Evolutionary conservation across 2,888 invertebrate species (phyloP).

Genomic region (Epirrhoe alternata): DNA sequence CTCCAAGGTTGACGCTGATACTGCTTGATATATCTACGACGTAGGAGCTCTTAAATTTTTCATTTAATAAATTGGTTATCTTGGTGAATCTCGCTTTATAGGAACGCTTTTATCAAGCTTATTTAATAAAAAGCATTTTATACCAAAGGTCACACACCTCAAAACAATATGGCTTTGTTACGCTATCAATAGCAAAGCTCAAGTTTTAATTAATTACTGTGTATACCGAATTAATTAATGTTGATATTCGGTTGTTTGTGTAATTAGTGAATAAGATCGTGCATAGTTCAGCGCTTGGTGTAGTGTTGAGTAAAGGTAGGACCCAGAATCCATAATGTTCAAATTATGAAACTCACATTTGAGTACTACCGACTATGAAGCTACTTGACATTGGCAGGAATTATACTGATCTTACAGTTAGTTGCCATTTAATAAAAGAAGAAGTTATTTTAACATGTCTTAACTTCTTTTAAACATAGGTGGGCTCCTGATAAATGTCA

Average conservation of each 20-base stretch:
- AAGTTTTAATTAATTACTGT: conserved; percentile 38
- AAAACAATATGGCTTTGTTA: conserved; percentile 5
- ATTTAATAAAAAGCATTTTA: conserved; percentile 4
- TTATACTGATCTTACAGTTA: too few species aligned
- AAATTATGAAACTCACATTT: neutral
- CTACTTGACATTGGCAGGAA: too few species aligned
- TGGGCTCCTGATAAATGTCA: too few species aligned
- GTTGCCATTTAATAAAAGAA: too few species aligned
- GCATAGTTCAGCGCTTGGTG: conserved; percentile 31
- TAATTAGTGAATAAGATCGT: conserved; percentile 42
- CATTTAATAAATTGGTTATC: conserved; percentile 5
- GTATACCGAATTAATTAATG: conserved; percentile 41
- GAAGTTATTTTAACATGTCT: too few species aligned
- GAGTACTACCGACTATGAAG: neutral
- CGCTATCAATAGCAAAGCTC: conserved; percentile 19
- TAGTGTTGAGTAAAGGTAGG: conserved; percentile 2
- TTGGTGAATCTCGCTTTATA: neutral
- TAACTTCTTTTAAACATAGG: too few species aligned
- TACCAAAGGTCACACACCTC: conserved; percentile 10
- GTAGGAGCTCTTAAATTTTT: conserved; percentile 3
- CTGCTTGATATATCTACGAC: neutral
- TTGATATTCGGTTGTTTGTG: conserved; percentile 43
- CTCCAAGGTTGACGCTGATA: neutral
- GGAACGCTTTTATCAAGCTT: conserved; percentile 1
- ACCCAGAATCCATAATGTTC: conserved; percentile 21